Percentiles rank a stretch among this genome's conserved stretches.
Evolutionary conservation across 2,797 vertebrate genomes (phyloP).

Genomic region (Trachops cirrhosus): DNA sequence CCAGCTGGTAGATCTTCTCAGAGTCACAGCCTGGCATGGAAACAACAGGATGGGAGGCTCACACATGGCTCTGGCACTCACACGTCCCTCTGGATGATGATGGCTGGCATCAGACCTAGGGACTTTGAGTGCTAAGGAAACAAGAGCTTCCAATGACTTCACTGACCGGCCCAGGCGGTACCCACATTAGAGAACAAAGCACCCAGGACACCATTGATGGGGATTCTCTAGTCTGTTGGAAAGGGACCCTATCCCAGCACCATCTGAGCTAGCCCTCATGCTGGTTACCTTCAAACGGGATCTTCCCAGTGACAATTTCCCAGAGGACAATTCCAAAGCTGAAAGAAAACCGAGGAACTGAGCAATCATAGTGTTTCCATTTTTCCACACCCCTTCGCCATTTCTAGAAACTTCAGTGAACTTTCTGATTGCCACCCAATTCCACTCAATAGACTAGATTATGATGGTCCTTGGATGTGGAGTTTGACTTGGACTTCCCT

Average conservation of each 20-base stretch:
- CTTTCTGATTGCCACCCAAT: not conserved
- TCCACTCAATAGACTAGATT: not conserved
- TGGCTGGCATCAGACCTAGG: not conserved
- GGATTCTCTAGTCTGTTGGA: not conserved
- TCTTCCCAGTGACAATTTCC: slow-evolving; percentile 88
- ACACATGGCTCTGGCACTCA: not conserved
- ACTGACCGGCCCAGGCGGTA: not conserved
- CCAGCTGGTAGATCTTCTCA: slow-evolving; percentile 79
- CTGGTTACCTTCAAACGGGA: slow-evolving; percentile 88
- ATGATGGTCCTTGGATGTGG: not conserved
- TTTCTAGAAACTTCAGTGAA: not conserved
- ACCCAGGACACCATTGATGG: not conserved
- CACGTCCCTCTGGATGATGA: not conserved
- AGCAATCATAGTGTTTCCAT: not conserved
- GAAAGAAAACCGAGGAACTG: slow-evolving; percentile 72
- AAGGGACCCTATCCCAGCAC: not conserved
- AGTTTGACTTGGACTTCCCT: not conserved
- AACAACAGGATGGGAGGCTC: not conserved
- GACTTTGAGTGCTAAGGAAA: not conserved
- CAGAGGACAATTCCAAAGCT: slow-evolving; percentile 94
- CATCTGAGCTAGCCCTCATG: not conserved
- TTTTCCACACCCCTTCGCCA: not conserved
- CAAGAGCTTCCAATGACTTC: not conserved
- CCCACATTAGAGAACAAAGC: not conserved
- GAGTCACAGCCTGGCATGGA: slow-evolving; percentile 72